Evolutionary conservation across 2,113 vertebrate species (phyloP).

Genomic region (Echinops telfairi): DNA sequence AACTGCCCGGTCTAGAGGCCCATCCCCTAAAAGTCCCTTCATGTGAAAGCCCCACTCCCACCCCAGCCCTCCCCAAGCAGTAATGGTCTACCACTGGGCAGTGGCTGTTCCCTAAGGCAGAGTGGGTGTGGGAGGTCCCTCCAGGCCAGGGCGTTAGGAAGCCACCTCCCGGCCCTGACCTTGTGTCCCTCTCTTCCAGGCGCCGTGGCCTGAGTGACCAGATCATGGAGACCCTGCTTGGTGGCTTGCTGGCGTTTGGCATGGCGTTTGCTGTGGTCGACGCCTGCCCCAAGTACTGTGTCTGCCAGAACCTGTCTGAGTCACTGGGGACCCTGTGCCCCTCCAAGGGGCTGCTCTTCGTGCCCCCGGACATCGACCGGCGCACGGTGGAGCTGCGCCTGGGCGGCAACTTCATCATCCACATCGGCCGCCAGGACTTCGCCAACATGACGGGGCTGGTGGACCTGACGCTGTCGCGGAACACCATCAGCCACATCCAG

Average conservation of each 20-base stretch:
- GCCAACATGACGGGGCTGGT: conserved; percentile 98
- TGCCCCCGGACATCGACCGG: conserved; percentile 95
- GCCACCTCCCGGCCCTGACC: background rate
- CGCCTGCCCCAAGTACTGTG: conserved; percentile 98
- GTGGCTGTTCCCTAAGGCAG: background rate
- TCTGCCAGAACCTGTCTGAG: conserved; percentile 98
- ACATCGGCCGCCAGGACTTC: conserved; percentile 95
- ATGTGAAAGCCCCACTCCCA: background rate
- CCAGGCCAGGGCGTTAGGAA: background rate
- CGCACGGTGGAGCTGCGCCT: conserved; percentile 97
- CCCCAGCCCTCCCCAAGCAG: too few species aligned
- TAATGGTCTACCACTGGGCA: background rate
- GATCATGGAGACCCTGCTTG: conserved; percentile 98
- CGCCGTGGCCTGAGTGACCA: conserved; percentile 88
- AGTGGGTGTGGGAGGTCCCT: background rate
- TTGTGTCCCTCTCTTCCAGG: conserved; percentile 86
- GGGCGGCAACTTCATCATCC: conserved; percentile 98
- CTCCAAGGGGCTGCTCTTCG: conserved; percentile 97
- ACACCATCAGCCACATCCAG: conserved; percentile 97
- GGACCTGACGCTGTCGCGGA: conserved; percentile 97
- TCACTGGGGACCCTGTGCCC: conserved; percentile 98
- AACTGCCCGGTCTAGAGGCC: background rate
- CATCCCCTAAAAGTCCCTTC: background rate
- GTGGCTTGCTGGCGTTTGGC: conserved; percentile 96
- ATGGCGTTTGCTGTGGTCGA: conserved; percentile 91